Conservation (phyloP, 2,113 vertebrate species). For the Sapayoa aenigma region DNA sequence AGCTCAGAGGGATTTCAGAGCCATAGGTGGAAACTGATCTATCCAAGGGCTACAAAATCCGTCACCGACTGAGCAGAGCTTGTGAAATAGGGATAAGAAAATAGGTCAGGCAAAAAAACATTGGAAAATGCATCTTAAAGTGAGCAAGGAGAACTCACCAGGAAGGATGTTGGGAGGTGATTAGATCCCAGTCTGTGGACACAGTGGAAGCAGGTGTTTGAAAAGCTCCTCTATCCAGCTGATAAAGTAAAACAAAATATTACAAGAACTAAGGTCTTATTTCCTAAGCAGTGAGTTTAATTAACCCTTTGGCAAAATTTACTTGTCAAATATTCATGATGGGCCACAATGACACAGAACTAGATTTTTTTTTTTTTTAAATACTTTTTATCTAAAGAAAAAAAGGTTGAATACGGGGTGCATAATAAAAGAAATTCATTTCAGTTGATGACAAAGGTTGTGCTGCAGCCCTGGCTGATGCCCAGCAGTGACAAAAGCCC, state of each 20-base stretch:
- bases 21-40: background rate
- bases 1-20: background rate
- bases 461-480: background rate
- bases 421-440: background rate
- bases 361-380: background rate
- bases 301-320: background rate
- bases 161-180: background rate
- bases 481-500: background rate
- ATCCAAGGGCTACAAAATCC: background rate
- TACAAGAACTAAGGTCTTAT: no score
- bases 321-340: background rate
- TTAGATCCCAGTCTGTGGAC: background rate
- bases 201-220: background rate
- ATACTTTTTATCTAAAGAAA: background rate
- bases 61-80: background rate
- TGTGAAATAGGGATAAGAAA: background rate
- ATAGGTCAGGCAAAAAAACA: background rate
- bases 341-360: background rate
- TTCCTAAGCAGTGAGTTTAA: background rate
- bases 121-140: background rate
- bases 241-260: background rate
- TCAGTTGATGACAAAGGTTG: background rate
- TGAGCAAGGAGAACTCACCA: background rate
- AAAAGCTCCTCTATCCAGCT: background rate
- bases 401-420: accelerated